phyloP scores from a whole-genome alignment of 2,113 vertebrate species.

The Catharus bicknelli region DNA sequence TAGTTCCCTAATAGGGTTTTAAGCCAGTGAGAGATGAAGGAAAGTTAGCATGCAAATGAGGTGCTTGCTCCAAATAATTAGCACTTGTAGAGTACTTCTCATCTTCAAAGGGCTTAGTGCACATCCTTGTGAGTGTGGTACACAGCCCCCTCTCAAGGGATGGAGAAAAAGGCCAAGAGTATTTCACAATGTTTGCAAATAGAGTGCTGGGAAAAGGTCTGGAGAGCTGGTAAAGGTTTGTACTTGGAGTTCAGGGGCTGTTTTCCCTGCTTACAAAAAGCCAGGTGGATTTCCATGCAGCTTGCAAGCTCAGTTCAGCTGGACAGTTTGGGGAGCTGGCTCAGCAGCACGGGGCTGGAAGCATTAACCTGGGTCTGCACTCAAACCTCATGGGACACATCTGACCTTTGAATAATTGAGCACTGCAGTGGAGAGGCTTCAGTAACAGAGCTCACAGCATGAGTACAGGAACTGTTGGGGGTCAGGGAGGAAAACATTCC shows the following conservation, averaged over 20 bases:
- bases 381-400: not conserved
- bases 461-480: not conserved
- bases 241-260: not conserved
- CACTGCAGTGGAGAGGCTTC: not conserved
- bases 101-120: conserved; percentile 17
- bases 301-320: not conserved
- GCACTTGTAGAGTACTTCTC: conserved; percentile 7
- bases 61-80: conserved; percentile 31
- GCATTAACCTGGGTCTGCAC: conserved; percentile 19
- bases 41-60: conserved; percentile 33
- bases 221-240: not conserved
- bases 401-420: conserved; percentile 58
- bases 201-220: not conserved
- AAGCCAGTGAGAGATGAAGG: conserved; percentile 38
- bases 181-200: not conserved
- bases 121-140: not conserved
- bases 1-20: conserved; percentile 54
- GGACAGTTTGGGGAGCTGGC: not conserved
- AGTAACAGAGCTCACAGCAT: not conserved
- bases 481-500: conserved; percentile 10
- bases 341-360: not conserved
- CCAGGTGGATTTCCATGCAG: not conserved
- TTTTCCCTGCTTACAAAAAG: not conserved
- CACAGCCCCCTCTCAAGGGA: not conserved
- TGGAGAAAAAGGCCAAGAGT: conserved; percentile 21